phyloP scores from a whole-genome alignment of 2,797 vertebrate genomes.

The Trachurus trachurus region DNA sequence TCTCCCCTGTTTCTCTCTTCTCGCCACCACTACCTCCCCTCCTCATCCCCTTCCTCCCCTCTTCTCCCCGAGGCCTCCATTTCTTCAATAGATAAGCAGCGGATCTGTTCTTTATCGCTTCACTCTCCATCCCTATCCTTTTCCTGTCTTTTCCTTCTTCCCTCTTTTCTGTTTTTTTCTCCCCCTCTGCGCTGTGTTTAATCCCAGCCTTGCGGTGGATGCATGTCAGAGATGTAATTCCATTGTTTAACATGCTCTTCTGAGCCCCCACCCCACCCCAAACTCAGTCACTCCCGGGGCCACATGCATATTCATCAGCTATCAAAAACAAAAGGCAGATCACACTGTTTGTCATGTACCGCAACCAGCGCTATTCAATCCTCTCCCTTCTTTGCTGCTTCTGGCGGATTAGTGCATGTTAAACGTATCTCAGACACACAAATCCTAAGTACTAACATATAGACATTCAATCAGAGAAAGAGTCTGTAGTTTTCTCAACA shows the following conservation, averaged over 20 bases:
- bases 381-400: conserved; percentile 70
- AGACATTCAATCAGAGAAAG: conserved; percentile 74
- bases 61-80: conserved; percentile 78
- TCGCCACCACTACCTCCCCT: conserved; percentile 61
- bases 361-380: conserved; percentile 74
- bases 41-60: conserved; percentile 64
- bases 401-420: conserved; percentile 77
- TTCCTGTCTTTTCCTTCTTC: conserved; percentile 55
- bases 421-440: conserved; percentile 80
- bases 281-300: conserved; percentile 78
- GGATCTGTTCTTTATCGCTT: conserved; percentile 79
- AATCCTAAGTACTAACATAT: conserved; percentile 77
- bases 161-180: conserved; percentile 42
- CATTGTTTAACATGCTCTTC: conserved; percentile 84
- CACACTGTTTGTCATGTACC: conserved; percentile 77
- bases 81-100: conserved; percentile 85
- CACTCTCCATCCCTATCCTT: conserved; percentile 75
- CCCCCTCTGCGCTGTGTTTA: conserved; percentile 70
- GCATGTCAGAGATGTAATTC: conserved; percentile 86
- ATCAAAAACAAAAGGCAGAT: conserved; percentile 82
- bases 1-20: conserved; percentile 33
- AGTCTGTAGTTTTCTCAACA: conserved; percentile 62
- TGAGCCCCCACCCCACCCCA: conserved; percentile 72
- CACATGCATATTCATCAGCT: conserved; percentile 82
- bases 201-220: conserved; percentile 84